phyloP scores from a whole-genome alignment of 2,888 invertebrate genomes.

The Heliconius aoede region DNA sequence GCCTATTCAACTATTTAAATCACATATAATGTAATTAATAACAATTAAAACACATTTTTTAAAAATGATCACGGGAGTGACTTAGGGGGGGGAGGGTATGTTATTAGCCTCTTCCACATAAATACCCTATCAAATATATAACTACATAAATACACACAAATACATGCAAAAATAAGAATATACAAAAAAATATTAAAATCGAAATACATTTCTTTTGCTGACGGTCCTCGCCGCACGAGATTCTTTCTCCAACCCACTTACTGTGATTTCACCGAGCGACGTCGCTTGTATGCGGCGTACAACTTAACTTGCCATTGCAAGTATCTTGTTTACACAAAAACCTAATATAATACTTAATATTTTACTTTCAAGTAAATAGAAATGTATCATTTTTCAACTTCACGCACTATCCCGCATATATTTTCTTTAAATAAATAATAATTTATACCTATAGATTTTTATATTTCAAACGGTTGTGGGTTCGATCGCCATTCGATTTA shows the following conservation, averaged over 20 bases:
- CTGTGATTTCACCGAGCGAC: constrained; percentile 72
- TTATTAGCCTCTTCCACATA: background rate
- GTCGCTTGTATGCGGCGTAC: constrained; percentile 28
- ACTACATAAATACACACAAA: background rate
- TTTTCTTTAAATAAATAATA: too few relatives aligned
- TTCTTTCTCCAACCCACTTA: constrained; percentile 84
- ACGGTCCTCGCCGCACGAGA: constrained; percentile 66
- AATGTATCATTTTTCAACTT: background rate
- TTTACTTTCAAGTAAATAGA: background rate
- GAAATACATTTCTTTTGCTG: constrained; percentile 50
- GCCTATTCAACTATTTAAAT: too few relatives aligned
- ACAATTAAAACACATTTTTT: background rate
- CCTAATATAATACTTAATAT: background rate
- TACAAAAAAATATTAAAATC: background rate
- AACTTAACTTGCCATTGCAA: constrained; percentile 23
- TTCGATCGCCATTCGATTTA: background rate
- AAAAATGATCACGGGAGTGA: too few relatives aligned
- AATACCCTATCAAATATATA: constrained; percentile 6
- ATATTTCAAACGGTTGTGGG: background rate
- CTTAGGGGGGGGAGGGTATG: too few relatives aligned
- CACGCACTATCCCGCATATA: too few relatives aligned
- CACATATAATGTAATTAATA: too few relatives aligned
- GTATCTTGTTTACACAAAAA: constrained; percentile 26
- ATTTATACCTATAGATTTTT: background rate
- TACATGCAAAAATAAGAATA: constrained; percentile 17